Conservation (phyloP, 2,797 vertebrate genomes). For the Microctenopoma lineatum region DNA sequence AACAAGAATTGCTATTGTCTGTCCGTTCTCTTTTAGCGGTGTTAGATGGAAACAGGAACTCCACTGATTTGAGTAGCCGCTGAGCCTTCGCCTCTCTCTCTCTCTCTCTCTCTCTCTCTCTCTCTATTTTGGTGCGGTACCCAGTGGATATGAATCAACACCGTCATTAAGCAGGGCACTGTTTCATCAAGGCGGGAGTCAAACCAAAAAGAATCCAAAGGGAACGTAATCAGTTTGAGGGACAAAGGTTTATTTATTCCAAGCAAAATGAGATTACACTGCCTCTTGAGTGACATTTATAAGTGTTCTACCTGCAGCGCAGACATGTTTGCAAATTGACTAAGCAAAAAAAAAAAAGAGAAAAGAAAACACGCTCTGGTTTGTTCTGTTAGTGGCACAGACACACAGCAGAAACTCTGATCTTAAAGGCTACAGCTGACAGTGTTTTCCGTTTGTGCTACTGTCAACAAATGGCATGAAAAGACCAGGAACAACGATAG, state of each 20-base stretch:
- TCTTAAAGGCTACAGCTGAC: constrained; percentile 32
- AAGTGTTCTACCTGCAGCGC: constrained; percentile 69
- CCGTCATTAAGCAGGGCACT: constrained; percentile 77
- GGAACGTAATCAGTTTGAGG: constrained; percentile 78
- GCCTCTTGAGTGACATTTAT: constrained; percentile 78
- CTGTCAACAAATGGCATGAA: constrained; percentile 29
- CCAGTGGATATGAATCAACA: constrained; percentile 77
- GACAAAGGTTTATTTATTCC: constrained; percentile 81
- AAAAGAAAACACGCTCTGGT: constrained; percentile 21
- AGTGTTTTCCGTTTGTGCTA: constrained; percentile 15
- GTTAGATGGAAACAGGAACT: constrained; percentile 40
- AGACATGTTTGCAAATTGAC: constrained; percentile 79
- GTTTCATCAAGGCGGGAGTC: constrained; percentile 82
- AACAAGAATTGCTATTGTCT: constrained; percentile 78
- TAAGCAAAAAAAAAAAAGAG: constrained; percentile 17
- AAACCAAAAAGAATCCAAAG: constrained; percentile 73
- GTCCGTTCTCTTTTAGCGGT: constrained; percentile 65
- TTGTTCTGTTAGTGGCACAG: constrained; percentile 34
- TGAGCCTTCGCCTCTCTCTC: constrained; percentile 58
- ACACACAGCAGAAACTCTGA: constrained; percentile 18
- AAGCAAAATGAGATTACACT: constrained; percentile 82
- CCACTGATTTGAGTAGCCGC: constrained; percentile 59
- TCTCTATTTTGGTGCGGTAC: constrained; percentile 55
- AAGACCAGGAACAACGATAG: background rate
- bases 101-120: constrained; percentile 11